Evolutionary conservation across 2,113 vertebrate species (phyloP), one percentile per base, ranked within the genome.

Genomic region (Aix galericulata): DNA sequence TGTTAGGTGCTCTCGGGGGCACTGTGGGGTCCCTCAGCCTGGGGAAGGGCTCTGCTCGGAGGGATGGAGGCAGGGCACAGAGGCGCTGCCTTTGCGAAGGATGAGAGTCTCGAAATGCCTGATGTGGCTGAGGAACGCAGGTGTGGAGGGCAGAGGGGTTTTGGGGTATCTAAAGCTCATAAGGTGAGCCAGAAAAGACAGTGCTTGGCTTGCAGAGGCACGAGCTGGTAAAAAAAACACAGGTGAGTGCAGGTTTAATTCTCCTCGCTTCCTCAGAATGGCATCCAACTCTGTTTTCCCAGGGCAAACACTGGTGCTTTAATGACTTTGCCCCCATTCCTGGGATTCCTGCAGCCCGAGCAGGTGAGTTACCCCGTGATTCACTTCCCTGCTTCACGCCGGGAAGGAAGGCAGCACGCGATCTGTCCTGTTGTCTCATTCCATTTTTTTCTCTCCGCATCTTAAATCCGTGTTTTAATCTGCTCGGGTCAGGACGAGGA

Each of bases 251-350:
- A 73, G 50, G 40, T 73, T 84, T 69, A 20, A 26, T 91, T 87
- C 74, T 82, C 84, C 63, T 40, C 50, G 23, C 87, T 92, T 75
- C 75, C 31, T 88, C 71, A 40, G 75, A 91, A 74, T 66, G 71
- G 40, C 62, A 71, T 86, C 38, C 0, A 0, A 8, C 53, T 31
- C 46, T 95, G 27, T 72, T 87, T 82, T 94, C 80, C 62, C 46
- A 73, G 34, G 55, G 44, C 42, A 16, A 20, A 7, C 46, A 17
- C 2, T 27, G 36, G 79, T 77, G 68, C 67, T 86, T 25, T 90
- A 73, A 73, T 91, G 90, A 55, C 73, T 88, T 96, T 84, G 72
- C 11, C 60, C 82, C 83, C 82, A 59, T 89, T 96, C 89, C 26
- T 93, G 52, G 67, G 73, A 95, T 95, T 93, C 82, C 91, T 88